Percentiles rank a stretch among this genome's conserved stretches.
Conservation (phyloP, 2,888 invertebrate species). For the Plebejus argus region DNA sequence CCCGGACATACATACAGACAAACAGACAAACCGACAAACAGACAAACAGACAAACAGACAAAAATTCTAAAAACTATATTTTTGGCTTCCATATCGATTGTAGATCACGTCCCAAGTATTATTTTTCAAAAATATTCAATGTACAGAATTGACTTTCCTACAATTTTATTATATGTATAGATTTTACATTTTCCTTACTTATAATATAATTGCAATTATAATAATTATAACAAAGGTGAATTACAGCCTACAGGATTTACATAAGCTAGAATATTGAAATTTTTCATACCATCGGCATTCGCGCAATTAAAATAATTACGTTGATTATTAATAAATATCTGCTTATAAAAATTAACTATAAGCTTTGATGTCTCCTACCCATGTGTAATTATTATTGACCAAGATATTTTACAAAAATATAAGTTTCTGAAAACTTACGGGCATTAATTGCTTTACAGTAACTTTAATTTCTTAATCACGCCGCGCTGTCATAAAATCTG, state of each 20-base stretch:
- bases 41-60: no score
- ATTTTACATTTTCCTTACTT: constrained; percentile 1
- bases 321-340: not conserved
- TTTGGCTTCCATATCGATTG: no score
- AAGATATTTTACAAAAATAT: not conserved
- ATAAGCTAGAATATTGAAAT: not conserved
- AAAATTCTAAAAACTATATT: no score
- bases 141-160: no score
- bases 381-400: no score
- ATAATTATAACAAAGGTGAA: not conserved
- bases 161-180: no score
- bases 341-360: not conserved
- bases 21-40: no score
- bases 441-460: not conserved
- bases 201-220: not conserved
- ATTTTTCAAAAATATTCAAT: no score
- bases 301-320: not conserved
- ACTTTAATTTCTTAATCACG: not conserved
- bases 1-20: no score
- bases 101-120: no score
- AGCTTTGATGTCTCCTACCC: not conserved
- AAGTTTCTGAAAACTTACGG: not conserved
- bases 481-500: not conserved
- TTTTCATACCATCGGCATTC: not conserved
- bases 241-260: not conserved